Evolutionary conservation across 35 echinoderm and acorn worm species (phyloP), one percentile per base, ranked within the genome.

Genomic region (Heliocidaris erythrogramma): DNA sequence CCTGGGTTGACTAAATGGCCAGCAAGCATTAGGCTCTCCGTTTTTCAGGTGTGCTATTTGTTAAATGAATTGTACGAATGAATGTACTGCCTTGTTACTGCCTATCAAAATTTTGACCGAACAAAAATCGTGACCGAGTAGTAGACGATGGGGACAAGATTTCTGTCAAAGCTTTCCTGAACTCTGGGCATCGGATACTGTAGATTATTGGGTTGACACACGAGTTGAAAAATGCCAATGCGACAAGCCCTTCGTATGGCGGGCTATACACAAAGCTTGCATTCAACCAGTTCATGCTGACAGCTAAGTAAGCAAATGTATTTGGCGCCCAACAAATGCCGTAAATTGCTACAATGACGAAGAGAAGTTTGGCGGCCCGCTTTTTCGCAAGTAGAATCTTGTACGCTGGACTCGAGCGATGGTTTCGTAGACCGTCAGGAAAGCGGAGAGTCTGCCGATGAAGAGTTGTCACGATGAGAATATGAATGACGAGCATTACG

Each of bases 141-240:
- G 65, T 78, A 18, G 17, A 18, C 8, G 21, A 7, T 4, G 65
- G 2, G 32, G 92, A 47, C 10, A 97, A 93, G 42, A 95, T 56
- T 27, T 95, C 94, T 49, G 49, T 69, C 6, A 97, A 60, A 14
- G 95, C 96, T 30, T 95, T 87, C 48, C 96, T 84, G 87, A 97
- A 94, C 48, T 97, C 95, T 24, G 95, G 87, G 59, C 95, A 95
- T 13, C 59, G 93, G 42, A 86, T 56, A 30, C 92, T 95, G 48
- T 97, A 97, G 27, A 97, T 97, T 7, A 97, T 32, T 49, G 96
- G 96, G 59, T 97, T 97, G 4, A 93, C 95, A 27, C 96, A 97
- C 48, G 95, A 96, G 93, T 97, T 97, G 9, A 88, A 88, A 52
- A 93, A 97, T 0, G 95, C 96, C 9, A 97, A 69, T 12, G 93